Conservation (phyloP, 2,888 invertebrate species). For the Lepidonotus clava region DNA sequence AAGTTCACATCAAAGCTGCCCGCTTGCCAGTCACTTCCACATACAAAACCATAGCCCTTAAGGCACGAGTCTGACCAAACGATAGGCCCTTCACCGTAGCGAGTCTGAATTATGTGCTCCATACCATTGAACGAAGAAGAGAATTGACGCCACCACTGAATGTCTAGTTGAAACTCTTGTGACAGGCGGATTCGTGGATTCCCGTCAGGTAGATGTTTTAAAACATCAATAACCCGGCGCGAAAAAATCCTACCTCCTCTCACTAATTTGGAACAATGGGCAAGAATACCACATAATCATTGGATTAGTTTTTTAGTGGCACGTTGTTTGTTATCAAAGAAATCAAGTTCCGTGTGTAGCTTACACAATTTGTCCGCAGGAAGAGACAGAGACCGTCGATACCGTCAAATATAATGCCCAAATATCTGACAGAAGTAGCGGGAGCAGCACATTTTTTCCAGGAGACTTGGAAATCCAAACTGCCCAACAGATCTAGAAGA, state of each 20-base stretch:
- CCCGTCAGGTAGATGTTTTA: not conserved
- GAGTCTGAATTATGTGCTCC: not conserved
- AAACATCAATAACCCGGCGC: not conserved
- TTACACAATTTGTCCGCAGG: not conserved
- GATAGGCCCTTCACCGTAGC: not conserved
- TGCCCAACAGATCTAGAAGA: not conserved
- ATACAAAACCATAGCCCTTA: not conserved
- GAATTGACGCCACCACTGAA: not conserved
- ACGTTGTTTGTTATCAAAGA: not conserved
- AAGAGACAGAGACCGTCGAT: not conserved
- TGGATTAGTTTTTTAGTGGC: not conserved
- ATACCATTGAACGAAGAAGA: not conserved
- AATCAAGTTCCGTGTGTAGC: not conserved
- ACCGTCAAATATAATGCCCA: not conserved
- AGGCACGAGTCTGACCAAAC: not conserved
- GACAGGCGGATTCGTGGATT: not conserved
- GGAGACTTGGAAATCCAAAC: not conserved
- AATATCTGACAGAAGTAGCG: not conserved
- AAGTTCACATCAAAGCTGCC: not conserved
- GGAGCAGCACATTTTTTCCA: not conserved
- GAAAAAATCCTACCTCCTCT: not conserved
- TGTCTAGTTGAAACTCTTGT: not conserved
- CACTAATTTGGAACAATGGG: not conserved
- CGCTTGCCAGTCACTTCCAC: not conserved
- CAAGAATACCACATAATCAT: not conserved